A percentile compares a stretch with the other conserved stretches of the same genome.
phyloP scores from a whole-genome alignment of 2,113 vertebrate genomes.

The Corvus hawaiiensis region DNA sequence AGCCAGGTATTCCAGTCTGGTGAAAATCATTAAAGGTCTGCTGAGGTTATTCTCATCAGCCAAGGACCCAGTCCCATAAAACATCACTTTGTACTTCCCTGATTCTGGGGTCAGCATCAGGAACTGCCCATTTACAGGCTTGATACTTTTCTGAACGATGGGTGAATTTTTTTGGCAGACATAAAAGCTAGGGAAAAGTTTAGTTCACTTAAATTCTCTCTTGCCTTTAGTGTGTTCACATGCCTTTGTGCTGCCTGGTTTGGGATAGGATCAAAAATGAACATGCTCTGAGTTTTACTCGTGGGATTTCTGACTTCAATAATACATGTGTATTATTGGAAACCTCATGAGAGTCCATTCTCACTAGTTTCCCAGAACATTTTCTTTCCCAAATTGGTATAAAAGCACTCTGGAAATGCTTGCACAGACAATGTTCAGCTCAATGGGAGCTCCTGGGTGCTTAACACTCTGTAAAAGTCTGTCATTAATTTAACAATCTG shows the following conservation, averaged over 20 bases:
- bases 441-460: not conserved
- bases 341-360: slow-evolving; percentile 49
- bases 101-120: not conserved
- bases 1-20: slow-evolving; percentile 18
- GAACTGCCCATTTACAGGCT: not conserved
- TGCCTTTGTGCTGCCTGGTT: slow-evolving; percentile 42
- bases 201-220: not conserved
- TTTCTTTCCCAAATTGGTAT: slow-evolving; percentile 41
- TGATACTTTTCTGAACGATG: not conserved
- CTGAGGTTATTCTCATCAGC: slow-evolving; percentile 18
- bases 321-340: slow-evolving; percentile 56
- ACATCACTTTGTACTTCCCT: not conserved
- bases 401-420: not conserved
- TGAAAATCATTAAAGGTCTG: slow-evolving; percentile 20
- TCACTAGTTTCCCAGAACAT: slow-evolving; percentile 44
- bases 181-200: slow-evolving; percentile 11
- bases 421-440: slow-evolving; percentile 1
- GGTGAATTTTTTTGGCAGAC: not conserved
- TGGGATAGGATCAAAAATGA: slow-evolving; percentile 55
- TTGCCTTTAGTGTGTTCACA: not conserved
- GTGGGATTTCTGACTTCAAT: slow-evolving; percentile 53
- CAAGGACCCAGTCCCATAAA: not conserved
- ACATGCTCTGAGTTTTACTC: not conserved
- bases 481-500: slow-evolving; percentile 6
- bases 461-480: slow-evolving; percentile 15